Evolutionary conservation across 2,113 vertebrate genomes (phyloP), one percentile per base, ranked within the genome.

Genomic region (Gila orcuttii): DNA sequence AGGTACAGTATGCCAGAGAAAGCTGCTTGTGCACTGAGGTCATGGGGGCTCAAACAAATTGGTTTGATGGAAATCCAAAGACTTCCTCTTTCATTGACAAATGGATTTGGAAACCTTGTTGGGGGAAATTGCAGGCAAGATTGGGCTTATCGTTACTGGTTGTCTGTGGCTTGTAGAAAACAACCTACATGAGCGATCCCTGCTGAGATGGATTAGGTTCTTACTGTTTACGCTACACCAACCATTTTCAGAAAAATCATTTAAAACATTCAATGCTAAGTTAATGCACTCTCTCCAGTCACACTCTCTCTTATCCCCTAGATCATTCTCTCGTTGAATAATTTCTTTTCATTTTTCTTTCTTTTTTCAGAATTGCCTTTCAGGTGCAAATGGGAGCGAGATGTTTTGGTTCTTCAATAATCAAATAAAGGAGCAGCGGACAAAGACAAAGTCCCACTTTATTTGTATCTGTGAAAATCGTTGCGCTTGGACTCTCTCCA

Each of bases 81-180:
- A 36, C 62, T 92, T 92, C 90, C 84, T 89, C 82, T 91, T 88
- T 93, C 92, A 93, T 93, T 93, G 91, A 94, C 93, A 91, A 90
- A 93, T 92, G 93, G 92, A 92, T 94, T 93, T 92, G 84, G 89
- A 86, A 86, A 90, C 85, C 91, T 91, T 89, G 85, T 87, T 52
- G 82, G 80, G 75, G 84, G 89, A 91, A 92, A 90, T 89, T 89
- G 91, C 90, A 88, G 91, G 90, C 89, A 90, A 90, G 90, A 92
- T 93, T 50, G 55, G 90, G 89, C 90, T 93, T 94, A 94, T 95
- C 92, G 88, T 80, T 55, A 74, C 87, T 33, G 19, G 89, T 92
- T 90, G 85, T 91, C 91, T 83, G 89, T 91, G 93, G 88, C 92
- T 92, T 95, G 93, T 92, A 92, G 91, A 93, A 92, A 92, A 90